Evolutionary conservation across 92 coral and sea anemone genomes (phyloP).

Genomic region (Siderastrea siderea): DNA sequence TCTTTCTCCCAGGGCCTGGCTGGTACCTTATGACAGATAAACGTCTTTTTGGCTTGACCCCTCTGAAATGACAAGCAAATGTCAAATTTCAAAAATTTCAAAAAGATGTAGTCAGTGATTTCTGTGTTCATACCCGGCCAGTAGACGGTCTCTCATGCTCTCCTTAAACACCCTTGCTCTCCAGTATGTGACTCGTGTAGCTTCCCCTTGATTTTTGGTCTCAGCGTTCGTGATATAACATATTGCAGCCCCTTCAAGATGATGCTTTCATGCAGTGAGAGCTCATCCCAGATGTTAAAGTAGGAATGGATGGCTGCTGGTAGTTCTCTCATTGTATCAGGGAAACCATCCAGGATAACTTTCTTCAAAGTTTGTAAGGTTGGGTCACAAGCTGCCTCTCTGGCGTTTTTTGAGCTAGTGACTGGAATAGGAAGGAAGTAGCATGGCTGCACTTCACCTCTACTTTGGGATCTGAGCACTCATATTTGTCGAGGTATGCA

Average conservation of each 20-base stretch:
- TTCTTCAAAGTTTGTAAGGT: conserved; percentile 45
- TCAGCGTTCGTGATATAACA: conserved; percentile 58
- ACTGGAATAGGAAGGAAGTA: conserved; percentile 43
- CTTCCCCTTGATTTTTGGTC: conserved; percentile 52
- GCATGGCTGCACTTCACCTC: conserved; percentile 64
- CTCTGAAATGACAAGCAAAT: conserved; percentile 27
- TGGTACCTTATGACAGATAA: conserved; percentile 59
- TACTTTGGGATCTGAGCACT: conserved; percentile 12
- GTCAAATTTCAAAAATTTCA: too few relatives aligned
- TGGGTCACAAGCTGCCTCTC: conserved; percentile 72
- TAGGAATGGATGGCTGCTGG: conserved; percentile 39
- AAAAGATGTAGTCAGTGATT: conserved; percentile 45
- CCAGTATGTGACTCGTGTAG: conserved; percentile 47
- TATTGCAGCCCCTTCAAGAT: conserved; percentile 70
- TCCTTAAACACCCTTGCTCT: conserved; percentile 50
- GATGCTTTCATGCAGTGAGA: conserved; percentile 67
- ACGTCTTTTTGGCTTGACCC: conserved; percentile 43
- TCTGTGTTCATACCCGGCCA: conserved; percentile 67
- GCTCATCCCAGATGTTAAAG: conserved; percentile 56
- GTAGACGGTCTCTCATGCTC: conserved; percentile 49
- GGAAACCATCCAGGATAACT: conserved; percentile 71
- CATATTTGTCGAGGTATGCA: conserved; percentile 32
- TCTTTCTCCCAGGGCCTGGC: conserved; percentile 63
- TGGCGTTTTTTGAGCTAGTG: conserved; percentile 43
- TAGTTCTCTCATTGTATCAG: conserved; percentile 42